phyloP scores from a whole-genome alignment of 2,797 vertebrate species.

The Eleutherodactylus coqui region DNA sequence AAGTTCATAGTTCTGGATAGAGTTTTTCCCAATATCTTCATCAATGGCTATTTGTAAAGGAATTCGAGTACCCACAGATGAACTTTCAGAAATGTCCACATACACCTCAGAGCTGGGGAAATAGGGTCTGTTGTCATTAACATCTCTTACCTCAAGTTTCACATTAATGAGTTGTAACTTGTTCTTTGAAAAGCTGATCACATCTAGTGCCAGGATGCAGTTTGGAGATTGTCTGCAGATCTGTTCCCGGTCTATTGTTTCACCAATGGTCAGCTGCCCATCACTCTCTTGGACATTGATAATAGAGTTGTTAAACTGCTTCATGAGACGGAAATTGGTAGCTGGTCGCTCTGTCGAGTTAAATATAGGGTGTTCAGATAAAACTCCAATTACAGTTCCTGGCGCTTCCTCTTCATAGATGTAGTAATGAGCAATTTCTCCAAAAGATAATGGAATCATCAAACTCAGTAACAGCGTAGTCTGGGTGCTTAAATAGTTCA shows the following conservation, averaged over 20 bases:
- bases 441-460: slow-evolving; percentile 60
- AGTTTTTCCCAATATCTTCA: slow-evolving; percentile 79
- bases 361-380: slow-evolving; percentile 74
- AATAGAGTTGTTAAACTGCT: slow-evolving; percentile 74
- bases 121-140: slow-evolving; percentile 79
- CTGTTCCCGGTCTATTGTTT: slow-evolving; percentile 73
- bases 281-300: slow-evolving; percentile 73
- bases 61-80: slow-evolving; percentile 73
- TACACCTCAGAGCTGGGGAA: slow-evolving; percentile 75
- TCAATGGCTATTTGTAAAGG: slow-evolving; percentile 77
- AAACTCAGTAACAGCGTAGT: slow-evolving; percentile 65
- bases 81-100: slow-evolving; percentile 77
- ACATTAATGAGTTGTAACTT: slow-evolving; percentile 83
- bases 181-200: slow-evolving; percentile 77
- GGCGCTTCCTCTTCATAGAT: slow-evolving; percentile 75
- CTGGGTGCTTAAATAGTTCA: background rate
- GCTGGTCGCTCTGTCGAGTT: slow-evolving; percentile 70
- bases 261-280: slow-evolving; percentile 73
- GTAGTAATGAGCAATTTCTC: slow-evolving; percentile 73
- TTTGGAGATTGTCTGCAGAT: slow-evolving; percentile 74
- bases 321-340: slow-evolving; percentile 76
- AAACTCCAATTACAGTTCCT: slow-evolving; percentile 74
- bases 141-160: slow-evolving; percentile 82
- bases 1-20: slow-evolving; percentile 89
- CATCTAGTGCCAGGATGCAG: slow-evolving; percentile 78